phyloP scores from a whole-genome alignment of 2,113 vertebrate species.

The Ageneiosus marmoratus region DNA sequence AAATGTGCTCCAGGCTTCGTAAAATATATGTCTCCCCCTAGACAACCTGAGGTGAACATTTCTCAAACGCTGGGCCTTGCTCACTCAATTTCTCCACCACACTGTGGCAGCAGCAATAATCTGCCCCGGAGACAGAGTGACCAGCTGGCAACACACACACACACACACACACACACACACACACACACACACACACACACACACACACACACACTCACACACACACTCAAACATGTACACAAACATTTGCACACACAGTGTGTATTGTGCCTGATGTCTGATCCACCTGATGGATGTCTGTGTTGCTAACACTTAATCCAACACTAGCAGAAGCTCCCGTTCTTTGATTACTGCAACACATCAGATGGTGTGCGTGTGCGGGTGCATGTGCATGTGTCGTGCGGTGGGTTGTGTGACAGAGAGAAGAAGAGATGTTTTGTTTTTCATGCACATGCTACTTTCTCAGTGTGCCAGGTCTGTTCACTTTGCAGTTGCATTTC shows the following conservation, averaged over 20 bases:
- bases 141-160: conserved; percentile 43
- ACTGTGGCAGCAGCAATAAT: conserved; percentile 65
- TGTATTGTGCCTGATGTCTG: conserved; percentile 56
- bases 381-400: background rate
- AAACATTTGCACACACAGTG: conserved; percentile 7
- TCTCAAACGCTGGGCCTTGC: conserved; percentile 57
- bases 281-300: conserved; percentile 72
- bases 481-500: conserved; percentile 43
- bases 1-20: conserved; percentile 39
- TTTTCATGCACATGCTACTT: conserved; percentile 8
- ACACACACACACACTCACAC: background rate
- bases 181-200: too few relatives aligned
- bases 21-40: conserved; percentile 52
- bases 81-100: conserved; percentile 64
- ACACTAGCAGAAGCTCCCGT: conserved; percentile 69
- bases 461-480: conserved; percentile 47
- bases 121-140: conserved; percentile 61
- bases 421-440: background rate
- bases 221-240: conserved; percentile 17
- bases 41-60: conserved; percentile 51
- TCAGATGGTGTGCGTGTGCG: conserved; percentile 21
- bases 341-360: conserved; percentile 65
- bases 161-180: too few relatives aligned
- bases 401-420: background rate
- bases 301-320: conserved; percentile 69